phyloP scores from a whole-genome alignment of 2,888 invertebrate genomes.

The Lasius fuliginosus region DNA sequence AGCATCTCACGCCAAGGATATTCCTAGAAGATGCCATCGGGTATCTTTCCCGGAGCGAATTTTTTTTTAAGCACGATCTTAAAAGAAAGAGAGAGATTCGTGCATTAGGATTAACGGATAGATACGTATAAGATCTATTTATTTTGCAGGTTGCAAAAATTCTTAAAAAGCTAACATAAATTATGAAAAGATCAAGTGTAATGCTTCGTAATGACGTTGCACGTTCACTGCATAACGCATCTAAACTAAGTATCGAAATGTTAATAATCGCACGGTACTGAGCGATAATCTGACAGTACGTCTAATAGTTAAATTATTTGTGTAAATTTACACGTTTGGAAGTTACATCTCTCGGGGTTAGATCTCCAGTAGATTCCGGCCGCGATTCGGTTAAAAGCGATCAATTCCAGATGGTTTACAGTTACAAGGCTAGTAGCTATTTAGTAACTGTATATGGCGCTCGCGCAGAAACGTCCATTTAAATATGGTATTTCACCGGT shows the following conservation, averaged over 20 bases:
- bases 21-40: background rate
- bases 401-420: slow-evolving; percentile 51
- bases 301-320: slow-evolving; percentile 45
- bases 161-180: background rate
- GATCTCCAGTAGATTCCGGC: slow-evolving; percentile 20
- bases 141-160: background rate
- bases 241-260: background rate
- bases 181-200: background rate
- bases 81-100: background rate
- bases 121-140: too few relatives aligned
- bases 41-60: background rate
- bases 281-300: background rate
- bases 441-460: slow-evolving; percentile 19
- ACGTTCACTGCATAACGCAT: background rate
- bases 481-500: slow-evolving; percentile 7
- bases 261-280: background rate
- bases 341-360: slow-evolving; percentile 35
- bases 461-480: slow-evolving; percentile 23
- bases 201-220: background rate
- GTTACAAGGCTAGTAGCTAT: slow-evolving; percentile 32
- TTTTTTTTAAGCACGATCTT: slow-evolving; percentile 24
- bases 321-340: slow-evolving; percentile 37
- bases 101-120: slow-evolving; percentile 12
- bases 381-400: slow-evolving; percentile 45
- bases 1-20: background rate